phyloP scores from a whole-genome alignment of 2,797 vertebrate genomes.

The Cryptoprocta ferox region DNA sequence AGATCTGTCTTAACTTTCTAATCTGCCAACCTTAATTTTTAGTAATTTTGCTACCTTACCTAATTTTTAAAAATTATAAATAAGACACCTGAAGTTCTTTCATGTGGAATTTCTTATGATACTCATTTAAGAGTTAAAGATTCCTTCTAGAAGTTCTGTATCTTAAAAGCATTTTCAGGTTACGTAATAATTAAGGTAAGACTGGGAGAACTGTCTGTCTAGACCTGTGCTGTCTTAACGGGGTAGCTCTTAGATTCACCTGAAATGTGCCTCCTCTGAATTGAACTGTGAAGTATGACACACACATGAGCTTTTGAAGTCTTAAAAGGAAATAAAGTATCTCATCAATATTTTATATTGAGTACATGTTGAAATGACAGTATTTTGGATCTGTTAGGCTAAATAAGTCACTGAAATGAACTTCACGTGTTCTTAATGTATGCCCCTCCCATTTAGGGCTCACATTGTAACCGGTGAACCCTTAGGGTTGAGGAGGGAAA shows the following conservation, averaged over 20 bases:
- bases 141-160: not conserved
- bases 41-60: not conserved
- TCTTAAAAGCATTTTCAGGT: constrained; percentile 34
- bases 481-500: not conserved
- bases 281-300: not conserved
- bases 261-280: not conserved
- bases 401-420: not conserved
- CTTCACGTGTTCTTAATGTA: not conserved
- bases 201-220: not conserved
- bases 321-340: not conserved
- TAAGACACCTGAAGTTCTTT: not conserved
- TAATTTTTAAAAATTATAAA: not conserved
- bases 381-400: not conserved
- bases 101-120: not conserved
- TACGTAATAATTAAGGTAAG: not conserved
- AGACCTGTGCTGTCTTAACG: not conserved
- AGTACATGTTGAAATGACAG: not conserved
- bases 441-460: not conserved
- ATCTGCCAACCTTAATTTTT: not conserved
- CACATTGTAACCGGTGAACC: not conserved
- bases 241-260: not conserved
- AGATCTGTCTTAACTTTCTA: not conserved
- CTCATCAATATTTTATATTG: not conserved
- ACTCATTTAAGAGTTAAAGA: not conserved
- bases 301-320: not conserved